phyloP scores from a whole-genome alignment of 2,113 vertebrate species.

The Chauna torquata region DNA sequence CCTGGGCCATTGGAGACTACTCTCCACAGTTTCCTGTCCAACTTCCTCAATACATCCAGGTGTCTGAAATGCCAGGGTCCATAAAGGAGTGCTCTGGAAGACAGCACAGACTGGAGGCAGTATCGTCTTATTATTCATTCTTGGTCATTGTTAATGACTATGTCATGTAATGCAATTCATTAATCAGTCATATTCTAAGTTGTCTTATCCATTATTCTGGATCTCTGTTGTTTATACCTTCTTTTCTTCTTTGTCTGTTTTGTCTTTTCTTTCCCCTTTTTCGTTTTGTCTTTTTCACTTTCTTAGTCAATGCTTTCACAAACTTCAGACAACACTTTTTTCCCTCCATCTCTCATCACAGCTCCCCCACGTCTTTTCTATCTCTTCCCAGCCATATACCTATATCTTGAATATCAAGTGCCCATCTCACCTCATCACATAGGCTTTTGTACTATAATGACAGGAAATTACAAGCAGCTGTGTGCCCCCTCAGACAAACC shows the following conservation, averaged over 20 bases:
- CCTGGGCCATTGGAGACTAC: neutral
- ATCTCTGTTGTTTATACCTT: neutral
- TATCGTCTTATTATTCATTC: neutral
- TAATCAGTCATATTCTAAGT: neutral
- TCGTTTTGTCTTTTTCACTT: neutral
- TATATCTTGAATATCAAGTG: neutral
- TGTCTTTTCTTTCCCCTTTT: neutral
- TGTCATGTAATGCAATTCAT: neutral
- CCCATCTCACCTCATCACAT: neutral
- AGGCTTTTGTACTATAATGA: neutral
- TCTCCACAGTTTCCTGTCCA: neutral
- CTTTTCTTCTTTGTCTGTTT: neutral
- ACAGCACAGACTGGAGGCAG: neutral
- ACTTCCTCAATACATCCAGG: neutral
- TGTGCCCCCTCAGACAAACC: neutral
- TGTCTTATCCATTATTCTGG: neutral
- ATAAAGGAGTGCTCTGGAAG: neutral
- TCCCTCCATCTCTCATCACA: neutral
- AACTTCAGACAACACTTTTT: neutral
- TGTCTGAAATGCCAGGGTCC: neutral
- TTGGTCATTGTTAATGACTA: neutral
- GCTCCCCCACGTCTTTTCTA: neutral
- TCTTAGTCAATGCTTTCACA: neutral
- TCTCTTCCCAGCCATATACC: neutral
- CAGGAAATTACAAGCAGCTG: neutral